phyloP scores from a whole-genome alignment of 2,797 vertebrate genomes.

The Molossus alvarezi region DNA sequence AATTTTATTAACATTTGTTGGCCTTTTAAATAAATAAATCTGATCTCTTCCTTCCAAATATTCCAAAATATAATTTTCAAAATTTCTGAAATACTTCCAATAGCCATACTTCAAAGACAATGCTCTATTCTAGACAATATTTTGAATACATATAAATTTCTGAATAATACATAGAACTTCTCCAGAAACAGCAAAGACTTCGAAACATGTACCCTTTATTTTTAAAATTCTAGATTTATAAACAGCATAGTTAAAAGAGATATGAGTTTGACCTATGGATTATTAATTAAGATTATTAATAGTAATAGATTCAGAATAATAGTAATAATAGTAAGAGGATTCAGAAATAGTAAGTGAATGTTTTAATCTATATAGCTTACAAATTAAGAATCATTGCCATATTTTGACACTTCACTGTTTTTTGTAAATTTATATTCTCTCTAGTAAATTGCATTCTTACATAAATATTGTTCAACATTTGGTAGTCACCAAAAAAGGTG shows the following conservation, averaged over 20 bases:
- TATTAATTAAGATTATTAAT: conserved; percentile 14
- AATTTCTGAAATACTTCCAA: conserved; percentile 26
- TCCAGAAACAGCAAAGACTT: conserved; percentile 32
- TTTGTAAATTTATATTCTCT: background rate
- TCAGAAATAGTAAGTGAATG: conserved; percentile 12
- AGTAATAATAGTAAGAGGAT: background rate
- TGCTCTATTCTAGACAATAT: background rate
- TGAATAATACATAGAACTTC: conserved; percentile 40
- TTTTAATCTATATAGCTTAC: conserved; percentile 25
- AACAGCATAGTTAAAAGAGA: conserved; percentile 36
- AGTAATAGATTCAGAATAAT: too few relatives aligned
- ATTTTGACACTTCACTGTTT: conserved; percentile 35
- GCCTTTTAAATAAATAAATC: conserved; percentile 42
- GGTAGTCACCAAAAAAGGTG: background rate
- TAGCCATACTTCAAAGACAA: conserved; percentile 48
- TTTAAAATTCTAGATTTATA: conserved; percentile 41
- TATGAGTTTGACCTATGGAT: background rate
- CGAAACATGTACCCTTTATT: conserved; percentile 8
- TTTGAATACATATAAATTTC: conserved; percentile 46
- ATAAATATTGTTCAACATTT: background rate
- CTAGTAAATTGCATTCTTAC: background rate
- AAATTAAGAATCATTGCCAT: conserved; percentile 53
- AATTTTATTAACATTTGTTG: conserved; percentile 37
- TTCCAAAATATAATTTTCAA: conserved; percentile 29
- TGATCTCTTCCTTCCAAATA: conserved; percentile 6